These are phyloP conservation scores for Myanophis thanlyinensis DNA, from an alignment of 2,113 vertebrate species.

Conservation along the genomic window DNA sequence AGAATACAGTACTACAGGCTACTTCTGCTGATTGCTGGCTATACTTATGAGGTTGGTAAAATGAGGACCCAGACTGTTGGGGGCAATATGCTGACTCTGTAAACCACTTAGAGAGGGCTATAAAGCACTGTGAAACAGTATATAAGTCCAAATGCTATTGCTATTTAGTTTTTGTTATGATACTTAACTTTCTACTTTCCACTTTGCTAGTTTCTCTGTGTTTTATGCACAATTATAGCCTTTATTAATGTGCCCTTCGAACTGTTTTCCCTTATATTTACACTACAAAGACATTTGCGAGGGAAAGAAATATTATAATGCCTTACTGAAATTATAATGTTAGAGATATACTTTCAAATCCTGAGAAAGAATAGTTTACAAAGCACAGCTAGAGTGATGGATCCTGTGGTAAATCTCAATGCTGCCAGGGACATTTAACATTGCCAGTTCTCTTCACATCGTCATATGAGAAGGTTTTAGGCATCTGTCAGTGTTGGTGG, in stretches of 20 bases:
- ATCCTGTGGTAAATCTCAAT: slow-evolving; percentile 38
- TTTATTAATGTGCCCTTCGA: not conserved
- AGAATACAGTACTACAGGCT: too few relatives aligned
- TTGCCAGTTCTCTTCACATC: not conserved
- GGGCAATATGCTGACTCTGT: too few relatives aligned
- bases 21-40: too few relatives aligned
- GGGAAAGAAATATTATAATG: not conserved
- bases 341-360: fast-evolving
- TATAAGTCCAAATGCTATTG: too few relatives aligned
- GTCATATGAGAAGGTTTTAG: slow-evolving; percentile 26
- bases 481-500: slow-evolving; percentile 7
- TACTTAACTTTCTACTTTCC: not conserved
- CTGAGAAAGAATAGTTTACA: slow-evolving; percentile 27
- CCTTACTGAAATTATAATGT: not conserved
- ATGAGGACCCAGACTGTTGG: too few relatives aligned
- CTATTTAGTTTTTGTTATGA: not conserved
- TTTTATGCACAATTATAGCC: not conserved
- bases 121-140: too few relatives aligned
- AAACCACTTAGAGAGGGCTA: too few relatives aligned
- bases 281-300: not conserved
- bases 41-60: too few relatives aligned
- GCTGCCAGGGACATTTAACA: slow-evolving; percentile 22
- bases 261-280: not conserved
- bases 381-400: slow-evolving; percentile 15
- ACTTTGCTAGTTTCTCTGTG: not conserved